Base-by-base conservation (phyloP, 2,888 invertebrate genomes). In the Dendrolimus pini region DNA sequence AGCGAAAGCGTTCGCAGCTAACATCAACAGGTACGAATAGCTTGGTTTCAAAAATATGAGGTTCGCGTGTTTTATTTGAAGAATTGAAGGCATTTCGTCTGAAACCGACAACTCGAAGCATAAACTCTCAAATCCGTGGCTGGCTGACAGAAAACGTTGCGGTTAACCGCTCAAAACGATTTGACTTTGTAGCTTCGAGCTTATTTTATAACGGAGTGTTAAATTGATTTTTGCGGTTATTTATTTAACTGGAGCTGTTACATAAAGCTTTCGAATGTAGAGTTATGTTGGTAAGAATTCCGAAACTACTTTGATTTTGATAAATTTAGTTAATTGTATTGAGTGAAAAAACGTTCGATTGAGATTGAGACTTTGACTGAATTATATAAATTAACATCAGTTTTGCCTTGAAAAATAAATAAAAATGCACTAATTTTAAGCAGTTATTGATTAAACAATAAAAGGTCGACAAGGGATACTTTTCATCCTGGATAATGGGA, bases 161-260 rank as follows among this genome's bases (percentile, higher is more conserved):
- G 89, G 89, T 86, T 89, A 88, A 89, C 89, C 89, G 78, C 87
- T 80, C 81, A 85, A 88, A 89, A 80, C 86, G 85, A 82, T 89
- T 86, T 81, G 82, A 88, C 86, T 87, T 83, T 85, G 85, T 88
- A 80, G 83, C 86, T 81, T 82, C 64, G 70, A 86, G 85, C 82
- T 86, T 85, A 88, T 89, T 88, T 85, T 86, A 85, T 89, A 89
- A 89, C 90, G 89, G 90, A 83, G 77, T 81, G 85, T 82, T 77
- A 82, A 87, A 90, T 89, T 89, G 90, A 90, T 89, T 89, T 89
- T 78, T 89, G 90, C 83, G 90, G 90, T 90, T 89, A 85, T 89
- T 89, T 89, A 89, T 89, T 85, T 87, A 84, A 82, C 82, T 83
- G 71, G 72, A 75, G 70, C 77, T 78, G 72, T 70, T 69, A 69